phyloP scores from a whole-genome alignment of 2,797 vertebrate genomes.

The Chloroceryle inda region DNA sequence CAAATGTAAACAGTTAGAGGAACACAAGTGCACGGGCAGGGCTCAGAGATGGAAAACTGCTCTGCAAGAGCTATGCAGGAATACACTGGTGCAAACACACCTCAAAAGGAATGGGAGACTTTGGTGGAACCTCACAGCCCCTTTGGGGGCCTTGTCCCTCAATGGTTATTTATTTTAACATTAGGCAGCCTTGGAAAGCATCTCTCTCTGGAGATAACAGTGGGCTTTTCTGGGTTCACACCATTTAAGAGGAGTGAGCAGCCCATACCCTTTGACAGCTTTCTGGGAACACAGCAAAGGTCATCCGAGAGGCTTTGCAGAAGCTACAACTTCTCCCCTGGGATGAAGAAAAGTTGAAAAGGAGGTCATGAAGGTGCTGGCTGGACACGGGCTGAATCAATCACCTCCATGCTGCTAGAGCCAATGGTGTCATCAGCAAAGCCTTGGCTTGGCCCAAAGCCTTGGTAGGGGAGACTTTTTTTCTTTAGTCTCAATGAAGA shows the following conservation, averaged over 20 bases:
- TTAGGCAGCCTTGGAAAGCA: background rate
- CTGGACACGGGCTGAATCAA: background rate
- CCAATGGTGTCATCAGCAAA: background rate
- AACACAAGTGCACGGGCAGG: background rate
- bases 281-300: background rate
- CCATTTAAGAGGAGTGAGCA: background rate
- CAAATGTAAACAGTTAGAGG: slow-evolving; percentile 1
- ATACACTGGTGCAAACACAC: rapidly evolving
- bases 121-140: background rate
- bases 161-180: background rate
- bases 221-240: background rate
- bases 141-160: background rate
- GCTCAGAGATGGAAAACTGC: background rate
- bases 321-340: background rate
- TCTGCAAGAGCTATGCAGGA: rapidly evolving
- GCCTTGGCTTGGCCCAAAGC: slow-evolving; percentile 1
- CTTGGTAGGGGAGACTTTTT: background rate
- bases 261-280: background rate
- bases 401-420: background rate
- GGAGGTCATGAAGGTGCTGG: background rate
- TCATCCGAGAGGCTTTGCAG: background rate
- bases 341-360: background rate
- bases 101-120: background rate
- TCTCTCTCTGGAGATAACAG: background rate
- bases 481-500: background rate